A percentile compares a stretch with the other conserved stretches of the same genome.
Evolutionary conservation across 2,888 invertebrate genomes (phyloP).

Genomic region (Halictus quadricinctus): DNA sequence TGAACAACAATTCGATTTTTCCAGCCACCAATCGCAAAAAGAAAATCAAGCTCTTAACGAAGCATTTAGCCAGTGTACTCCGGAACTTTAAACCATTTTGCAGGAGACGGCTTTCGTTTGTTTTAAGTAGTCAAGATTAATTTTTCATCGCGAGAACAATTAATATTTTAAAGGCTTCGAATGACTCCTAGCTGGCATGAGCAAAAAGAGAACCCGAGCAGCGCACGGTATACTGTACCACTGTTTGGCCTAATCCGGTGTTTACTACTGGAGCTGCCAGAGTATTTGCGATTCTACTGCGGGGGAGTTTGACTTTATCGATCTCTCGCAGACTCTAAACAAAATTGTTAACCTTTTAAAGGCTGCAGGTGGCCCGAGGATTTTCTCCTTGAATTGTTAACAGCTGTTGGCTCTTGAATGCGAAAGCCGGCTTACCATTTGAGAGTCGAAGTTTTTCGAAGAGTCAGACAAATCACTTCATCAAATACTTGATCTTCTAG

Average conservation of each 20-base stretch:
- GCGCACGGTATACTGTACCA: not conserved
- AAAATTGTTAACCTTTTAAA: not conserved
- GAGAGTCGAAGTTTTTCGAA: too few species aligned
- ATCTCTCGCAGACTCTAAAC: not conserved
- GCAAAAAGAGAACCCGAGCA: not conserved
- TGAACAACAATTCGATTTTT: too few species aligned
- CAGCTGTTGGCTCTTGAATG: not conserved
- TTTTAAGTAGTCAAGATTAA: too few species aligned
- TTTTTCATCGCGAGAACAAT: not conserved
- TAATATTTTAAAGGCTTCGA: not conserved
- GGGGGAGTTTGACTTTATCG: not conserved
- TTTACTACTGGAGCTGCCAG: slow-evolving; percentile 6
- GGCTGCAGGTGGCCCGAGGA: not conserved
- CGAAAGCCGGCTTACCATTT: not conserved
- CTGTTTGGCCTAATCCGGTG: not conserved
- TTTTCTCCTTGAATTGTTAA: not conserved
- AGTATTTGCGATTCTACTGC: not conserved
- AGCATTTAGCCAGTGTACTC: too few species aligned
- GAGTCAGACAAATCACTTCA: not conserved
- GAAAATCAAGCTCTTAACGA: too few species aligned
- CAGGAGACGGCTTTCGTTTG: too few species aligned
- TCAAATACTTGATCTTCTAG: not conserved
- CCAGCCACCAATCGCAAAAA: too few species aligned
- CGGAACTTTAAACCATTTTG: too few species aligned
- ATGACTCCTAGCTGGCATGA: not conserved